phyloP scores from a whole-genome alignment of 2,113 vertebrate species.

The Nothobranchius kuhntae region DNA sequence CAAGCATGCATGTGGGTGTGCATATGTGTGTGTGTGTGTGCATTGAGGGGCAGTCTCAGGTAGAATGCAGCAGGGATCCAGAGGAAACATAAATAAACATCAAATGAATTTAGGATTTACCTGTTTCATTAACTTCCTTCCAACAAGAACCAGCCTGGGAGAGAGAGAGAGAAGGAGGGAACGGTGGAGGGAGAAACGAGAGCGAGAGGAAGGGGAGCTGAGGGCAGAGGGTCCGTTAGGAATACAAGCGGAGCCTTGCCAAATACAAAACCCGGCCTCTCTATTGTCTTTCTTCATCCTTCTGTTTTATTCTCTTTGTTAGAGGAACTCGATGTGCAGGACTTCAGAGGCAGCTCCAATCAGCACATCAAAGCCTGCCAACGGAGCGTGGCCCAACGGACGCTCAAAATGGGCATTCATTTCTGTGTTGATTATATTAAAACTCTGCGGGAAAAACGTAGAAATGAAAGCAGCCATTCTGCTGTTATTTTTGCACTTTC shows the following conservation, averaged over 20 bases:
- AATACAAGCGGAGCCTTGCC: constrained; percentile 71
- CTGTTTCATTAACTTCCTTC: constrained; percentile 72
- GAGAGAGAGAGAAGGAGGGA: constrained; percentile 20
- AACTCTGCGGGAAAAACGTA: constrained; percentile 54
- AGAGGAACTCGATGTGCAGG: constrained; percentile 66
- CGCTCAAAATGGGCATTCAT: constrained; percentile 71
- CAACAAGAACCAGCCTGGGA: constrained; percentile 33
- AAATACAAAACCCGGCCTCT: constrained; percentile 68
- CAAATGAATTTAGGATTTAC: constrained; percentile 66
- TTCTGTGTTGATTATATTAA: constrained; percentile 75
- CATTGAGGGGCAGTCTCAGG: constrained; percentile 25
- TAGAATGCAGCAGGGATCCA: constrained; percentile 47
- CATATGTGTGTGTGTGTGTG: too few relatives aligned
- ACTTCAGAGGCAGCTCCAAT: constrained; percentile 75
- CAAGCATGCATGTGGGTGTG: too few relatives aligned
- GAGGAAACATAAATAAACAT: constrained; percentile 67
- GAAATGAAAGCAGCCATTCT: constrained; percentile 56
- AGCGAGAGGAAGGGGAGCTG: constrained; percentile 57
- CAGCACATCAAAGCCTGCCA: constrained; percentile 74
- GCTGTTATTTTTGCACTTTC: constrained; percentile 55
- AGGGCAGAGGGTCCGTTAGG: constrained; percentile 71
- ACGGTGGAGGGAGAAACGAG: constrained; percentile 50
- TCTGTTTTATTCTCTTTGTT: constrained; percentile 78
- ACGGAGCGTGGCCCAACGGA: constrained; percentile 77
- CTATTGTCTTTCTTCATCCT: constrained; percentile 70